Evolutionary conservation across 2,113 vertebrate genomes (phyloP).

Genomic region (Hystrix cristata): DNA sequence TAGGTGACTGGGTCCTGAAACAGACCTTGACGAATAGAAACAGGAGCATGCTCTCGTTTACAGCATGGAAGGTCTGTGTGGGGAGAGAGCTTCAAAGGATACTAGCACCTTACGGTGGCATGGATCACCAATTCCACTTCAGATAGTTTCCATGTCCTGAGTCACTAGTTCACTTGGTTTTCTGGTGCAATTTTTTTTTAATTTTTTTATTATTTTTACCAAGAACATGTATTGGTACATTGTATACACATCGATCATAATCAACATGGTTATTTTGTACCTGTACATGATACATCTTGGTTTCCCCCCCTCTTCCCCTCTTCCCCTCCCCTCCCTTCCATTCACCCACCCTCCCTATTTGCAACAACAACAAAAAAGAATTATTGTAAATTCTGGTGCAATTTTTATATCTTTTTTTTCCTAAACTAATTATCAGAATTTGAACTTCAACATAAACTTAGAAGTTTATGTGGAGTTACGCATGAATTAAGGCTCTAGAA

Average conservation of each 20-base stretch:
- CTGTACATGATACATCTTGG: too few species aligned
- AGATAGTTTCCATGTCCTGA: neutral
- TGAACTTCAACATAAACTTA: neutral
- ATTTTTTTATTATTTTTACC: too few species aligned
- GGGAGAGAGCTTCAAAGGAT: neutral
- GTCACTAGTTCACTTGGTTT: neutral
- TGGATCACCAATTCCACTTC: neutral
- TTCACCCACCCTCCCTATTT: too few species aligned
- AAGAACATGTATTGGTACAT: too few species aligned
- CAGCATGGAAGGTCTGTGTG: neutral
- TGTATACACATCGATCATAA: too few species aligned
- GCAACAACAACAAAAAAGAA: too few species aligned
- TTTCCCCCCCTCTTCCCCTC: too few species aligned
- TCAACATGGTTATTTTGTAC: too few species aligned
- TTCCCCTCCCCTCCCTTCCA: too few species aligned
- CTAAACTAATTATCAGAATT: neutral
- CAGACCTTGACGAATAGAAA: neutral
- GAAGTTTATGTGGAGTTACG: neutral
- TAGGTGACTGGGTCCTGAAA: neutral
- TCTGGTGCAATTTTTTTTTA: neutral
- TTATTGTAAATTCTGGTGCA: neutral
- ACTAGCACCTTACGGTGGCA: neutral
- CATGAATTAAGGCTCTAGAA: neutral
- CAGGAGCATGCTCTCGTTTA: neutral
- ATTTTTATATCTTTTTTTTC: constrained; percentile 15